Base-by-base conservation (phyloP, 2,888 invertebrate species). In the Dryococelus australis region DNA sequence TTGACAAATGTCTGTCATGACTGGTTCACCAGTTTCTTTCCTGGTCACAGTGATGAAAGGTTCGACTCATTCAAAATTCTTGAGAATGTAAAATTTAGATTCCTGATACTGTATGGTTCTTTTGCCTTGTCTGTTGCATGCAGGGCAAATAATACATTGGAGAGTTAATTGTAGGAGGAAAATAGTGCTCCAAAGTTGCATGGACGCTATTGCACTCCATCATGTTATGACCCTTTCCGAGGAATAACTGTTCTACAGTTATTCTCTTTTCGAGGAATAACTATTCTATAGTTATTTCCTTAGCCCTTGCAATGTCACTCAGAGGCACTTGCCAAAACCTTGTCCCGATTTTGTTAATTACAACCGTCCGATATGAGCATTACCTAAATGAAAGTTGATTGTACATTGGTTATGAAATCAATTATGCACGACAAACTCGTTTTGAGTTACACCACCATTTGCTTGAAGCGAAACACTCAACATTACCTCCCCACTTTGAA, bases 111-210 rank as follows among this genome's bases (percentile, higher is more conserved):
- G 26, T 86, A 78, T 65, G 86, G 78, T 78, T 86, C 28, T 26
- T 12, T 78, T 12, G 43, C 53, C 78, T 27, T 86, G 86, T 65
- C 13, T 26, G 78, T 35, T 43, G n/a, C 78, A 27, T 28, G 13
- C 35, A 0, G n/a, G 26, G 79, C 10, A 78, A 28, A 65, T 78
- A 86, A 86, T 86, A 24, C 51, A 78, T 65, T 26, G 9, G 28
- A 80, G 28, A 78, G 27, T 26, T 86, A 13, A 65, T 86, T n/a
- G 35, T 79, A 2, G 86, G n/a, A 9, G 51, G 13, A 43, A 78
- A 78, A 86, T 86, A 78, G 65, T 86, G 65, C n/a, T 86, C 27
- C 78, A 78, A 35, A 86, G 86, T 43, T 28, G 78, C 78, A 78
- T 65, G 78, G 20, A 86, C 78, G 35, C 78, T 78, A 20, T 86